phyloP scores from a whole-genome alignment of 53 echinoderm and acorn worm species.

The Luidia sarsii region DNA sequence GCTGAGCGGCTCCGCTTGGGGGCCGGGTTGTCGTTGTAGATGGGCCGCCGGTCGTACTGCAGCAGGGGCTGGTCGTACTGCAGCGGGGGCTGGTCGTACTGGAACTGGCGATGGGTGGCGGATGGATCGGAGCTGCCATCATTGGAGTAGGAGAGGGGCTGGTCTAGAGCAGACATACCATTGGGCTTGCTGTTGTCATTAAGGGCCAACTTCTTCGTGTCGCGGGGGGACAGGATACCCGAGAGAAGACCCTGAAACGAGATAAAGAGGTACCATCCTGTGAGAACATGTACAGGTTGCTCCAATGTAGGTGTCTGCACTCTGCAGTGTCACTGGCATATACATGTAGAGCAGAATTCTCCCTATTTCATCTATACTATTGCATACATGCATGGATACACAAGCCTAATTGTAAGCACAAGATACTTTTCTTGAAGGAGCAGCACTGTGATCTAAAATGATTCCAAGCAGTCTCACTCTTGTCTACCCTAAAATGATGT shows the following conservation, averaged over 20 bases:
- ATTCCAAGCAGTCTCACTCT: too few species aligned
- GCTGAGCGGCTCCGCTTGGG: constrained; percentile 39
- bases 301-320: too few species aligned
- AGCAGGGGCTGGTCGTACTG: constrained; percentile 11
- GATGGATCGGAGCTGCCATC: background rate
- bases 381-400: too few species aligned
- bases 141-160: constrained; percentile 16
- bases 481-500: too few species aligned
- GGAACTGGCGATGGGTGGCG: constrained; percentile 19
- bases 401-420: too few species aligned
- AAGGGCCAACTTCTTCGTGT: constrained; percentile 51
- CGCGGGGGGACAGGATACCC: constrained; percentile 72
- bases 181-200: constrained; percentile 22
- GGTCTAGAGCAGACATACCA: constrained; percentile 41
- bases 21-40: constrained; percentile 24
- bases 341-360: too few species aligned
- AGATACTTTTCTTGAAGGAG: too few species aligned
- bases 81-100: constrained; percentile 34
- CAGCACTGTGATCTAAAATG: too few species aligned
- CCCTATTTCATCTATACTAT: too few species aligned
- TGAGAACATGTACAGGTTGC: too few species aligned
- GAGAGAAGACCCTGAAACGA: constrained; percentile 76
- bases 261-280: too few species aligned
- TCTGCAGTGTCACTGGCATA: too few species aligned
- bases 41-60: constrained; percentile 28